Conservation (phyloP, 2,888 invertebrate species). For the Spodoptera picta region DNA sequence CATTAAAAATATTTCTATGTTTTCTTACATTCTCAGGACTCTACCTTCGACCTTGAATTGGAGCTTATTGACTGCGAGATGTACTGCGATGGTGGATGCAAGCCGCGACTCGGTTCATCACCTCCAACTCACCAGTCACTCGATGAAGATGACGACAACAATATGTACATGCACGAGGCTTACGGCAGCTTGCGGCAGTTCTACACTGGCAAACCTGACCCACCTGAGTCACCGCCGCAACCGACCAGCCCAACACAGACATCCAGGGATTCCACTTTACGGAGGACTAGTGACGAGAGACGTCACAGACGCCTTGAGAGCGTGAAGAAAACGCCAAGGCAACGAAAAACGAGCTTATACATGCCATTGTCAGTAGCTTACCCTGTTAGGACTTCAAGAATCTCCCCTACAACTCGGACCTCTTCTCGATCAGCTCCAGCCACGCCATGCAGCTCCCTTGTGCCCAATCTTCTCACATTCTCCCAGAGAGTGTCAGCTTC, state of each 20-base stretch:
- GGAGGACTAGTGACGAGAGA: conserved; percentile 89
- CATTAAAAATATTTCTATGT: neutral
- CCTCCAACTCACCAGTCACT: conserved; percentile 73
- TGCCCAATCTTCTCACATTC: conserved; percentile 90
- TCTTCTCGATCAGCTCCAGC: conserved; percentile 94
- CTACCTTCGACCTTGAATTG: conserved; percentile 76
- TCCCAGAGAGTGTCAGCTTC: conserved; percentile 87
- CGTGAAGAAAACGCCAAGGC: conserved; percentile 71
- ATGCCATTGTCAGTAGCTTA: conserved; percentile 89
- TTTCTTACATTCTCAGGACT: conserved; percentile 65
- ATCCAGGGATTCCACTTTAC: conserved; percentile 92
- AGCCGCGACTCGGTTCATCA: conserved; percentile 77
- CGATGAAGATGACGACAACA: conserved; percentile 68
- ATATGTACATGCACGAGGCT: conserved; percentile 73
- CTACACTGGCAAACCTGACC: conserved; percentile 68
- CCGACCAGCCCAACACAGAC: conserved; percentile 95
- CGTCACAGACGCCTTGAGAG: conserved; percentile 79
- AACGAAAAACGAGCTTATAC: conserved; percentile 91
- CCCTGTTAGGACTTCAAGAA: conserved; percentile 72
- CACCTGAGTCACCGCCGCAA: conserved; percentile 91
- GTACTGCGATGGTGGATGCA: conserved; percentile 79
- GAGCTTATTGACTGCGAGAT: conserved; percentile 82
- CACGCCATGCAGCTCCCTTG: conserved; percentile 92
- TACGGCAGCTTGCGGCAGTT: conserved; percentile 71
- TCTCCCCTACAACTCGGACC: conserved; percentile 87